These are phyloP conservation scores for Pterois miles DNA, from an alignment of 2,797 vertebrate species.

Conservation along the genomic window DNA sequence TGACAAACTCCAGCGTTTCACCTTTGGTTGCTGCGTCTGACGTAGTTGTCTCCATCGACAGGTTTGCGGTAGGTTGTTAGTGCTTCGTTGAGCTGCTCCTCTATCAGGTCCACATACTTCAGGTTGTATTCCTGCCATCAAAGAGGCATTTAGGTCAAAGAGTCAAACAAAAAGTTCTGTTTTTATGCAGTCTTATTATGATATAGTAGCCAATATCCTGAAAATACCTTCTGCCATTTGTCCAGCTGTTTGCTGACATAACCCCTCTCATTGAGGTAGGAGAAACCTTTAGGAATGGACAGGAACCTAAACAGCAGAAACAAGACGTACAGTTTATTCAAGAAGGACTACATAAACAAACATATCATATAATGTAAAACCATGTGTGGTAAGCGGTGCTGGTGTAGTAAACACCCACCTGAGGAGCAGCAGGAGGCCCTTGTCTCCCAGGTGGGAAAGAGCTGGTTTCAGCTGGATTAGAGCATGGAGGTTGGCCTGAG, in stretches of 20 bases:
- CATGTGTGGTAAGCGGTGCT: background rate
- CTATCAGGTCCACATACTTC: constrained; percentile 97
- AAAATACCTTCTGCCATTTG: constrained; percentile 96
- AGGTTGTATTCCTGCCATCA: constrained; percentile 92
- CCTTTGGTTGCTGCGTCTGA: constrained; percentile 99
- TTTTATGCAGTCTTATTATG: background rate
- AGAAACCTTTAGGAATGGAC: constrained; percentile 99
- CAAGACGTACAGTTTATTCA: background rate
- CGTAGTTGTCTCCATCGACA: constrained; percentile 98
- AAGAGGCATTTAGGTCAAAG: background rate
- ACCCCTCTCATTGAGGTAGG: constrained; percentile 97
- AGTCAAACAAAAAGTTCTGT: background rate
- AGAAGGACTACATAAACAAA: background rate
- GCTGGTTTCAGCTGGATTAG: constrained; percentile 99
- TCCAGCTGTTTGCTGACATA: constrained; percentile 98
- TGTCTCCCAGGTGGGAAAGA: constrained; percentile 97
- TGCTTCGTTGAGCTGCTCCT: constrained; percentile 98
- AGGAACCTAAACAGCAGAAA: constrained; percentile 88
- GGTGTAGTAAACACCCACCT: constrained; percentile 80
- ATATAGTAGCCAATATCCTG: background rate
- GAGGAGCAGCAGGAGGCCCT: constrained; percentile 94
- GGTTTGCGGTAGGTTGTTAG: constrained; percentile 98
- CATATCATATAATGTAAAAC: background rate
- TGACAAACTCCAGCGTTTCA: constrained; percentile 49
- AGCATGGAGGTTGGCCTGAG: constrained; percentile 96